These are phyloP conservation scores for Uria lomvia DNA, from an alignment of 2,113 vertebrate species.

Conservation along the genomic window DNA sequence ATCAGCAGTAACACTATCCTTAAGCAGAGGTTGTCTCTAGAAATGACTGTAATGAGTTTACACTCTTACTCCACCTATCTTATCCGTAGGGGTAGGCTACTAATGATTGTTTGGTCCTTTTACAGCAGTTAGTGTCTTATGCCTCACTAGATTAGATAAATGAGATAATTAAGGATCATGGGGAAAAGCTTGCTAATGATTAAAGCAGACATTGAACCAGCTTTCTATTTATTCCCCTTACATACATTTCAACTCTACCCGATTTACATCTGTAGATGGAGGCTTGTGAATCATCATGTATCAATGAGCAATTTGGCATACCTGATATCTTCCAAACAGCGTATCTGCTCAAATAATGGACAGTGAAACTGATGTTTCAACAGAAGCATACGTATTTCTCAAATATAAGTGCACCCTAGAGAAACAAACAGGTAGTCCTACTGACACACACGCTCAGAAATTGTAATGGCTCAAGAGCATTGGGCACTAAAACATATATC, in stretches of 20 bases:
- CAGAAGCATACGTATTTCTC: not conserved
- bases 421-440: not conserved
- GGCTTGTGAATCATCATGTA: not conserved
- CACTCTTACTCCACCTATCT: not conserved
- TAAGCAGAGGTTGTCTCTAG: not conserved
- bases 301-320: not conserved
- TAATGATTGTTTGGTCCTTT: conserved; percentile 13
- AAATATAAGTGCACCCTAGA: not conserved
- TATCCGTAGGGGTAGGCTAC: not conserved
- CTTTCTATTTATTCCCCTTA: not conserved
- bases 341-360: not conserved
- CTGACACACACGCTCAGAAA: not conserved
- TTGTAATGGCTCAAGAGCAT: not conserved
- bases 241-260: not conserved
- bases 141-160: conserved; percentile 56
- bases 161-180: conserved; percentile 51
- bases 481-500: not conserved
- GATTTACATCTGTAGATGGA: not conserved
- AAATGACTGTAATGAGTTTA: not conserved
- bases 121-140: conserved; percentile 24
- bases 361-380: not conserved
- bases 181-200: conserved; percentile 26
- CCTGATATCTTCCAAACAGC: not conserved
- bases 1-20: not conserved
- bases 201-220: conserved; percentile 8